Evolutionary conservation across 2,888 invertebrate species (phyloP).

Genomic region (Acronicta aceris): DNA sequence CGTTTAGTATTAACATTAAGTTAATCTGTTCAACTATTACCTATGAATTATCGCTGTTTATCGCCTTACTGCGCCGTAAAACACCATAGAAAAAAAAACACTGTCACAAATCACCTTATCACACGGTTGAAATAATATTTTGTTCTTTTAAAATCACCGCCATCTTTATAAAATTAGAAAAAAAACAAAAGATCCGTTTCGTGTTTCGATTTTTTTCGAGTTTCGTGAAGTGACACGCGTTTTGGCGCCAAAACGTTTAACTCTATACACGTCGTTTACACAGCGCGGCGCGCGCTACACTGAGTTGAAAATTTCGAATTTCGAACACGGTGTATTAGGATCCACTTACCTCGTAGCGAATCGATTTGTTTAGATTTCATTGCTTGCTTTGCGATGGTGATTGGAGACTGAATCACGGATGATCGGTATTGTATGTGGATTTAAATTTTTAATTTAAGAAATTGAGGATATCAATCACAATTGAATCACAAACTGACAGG

Average conservation of each 20-base stretch:
- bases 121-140: conserved; percentile 1
- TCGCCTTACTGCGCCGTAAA: conserved; percentile 46
- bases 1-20: conserved; percentile 42
- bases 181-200: conserved; percentile 40
- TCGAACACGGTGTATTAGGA: conserved; percentile 43
- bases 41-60: conserved; percentile 52
- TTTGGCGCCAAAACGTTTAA: conserved; percentile 74
- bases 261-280: conserved; percentile 59
- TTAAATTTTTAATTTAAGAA: background rate
- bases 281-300: conserved; percentile 75
- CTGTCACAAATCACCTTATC: conserved; percentile 24
- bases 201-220: conserved; percentile 58
- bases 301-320: conserved; percentile 63
- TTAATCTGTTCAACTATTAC: conserved; percentile 46
- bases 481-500: conserved; percentile 41
- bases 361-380: conserved; percentile 35
- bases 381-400: conserved; percentile 11
- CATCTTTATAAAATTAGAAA: conserved; percentile 21
- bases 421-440: conserved; percentile 29
- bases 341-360: conserved; percentile 28
- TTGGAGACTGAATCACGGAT: background rate
- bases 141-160: conserved; percentile 20
- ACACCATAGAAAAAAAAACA: conserved; percentile 42
- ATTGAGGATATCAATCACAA: conserved; percentile 55
- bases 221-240: conserved; percentile 68